These are phyloP conservation scores for Thunnus albacares DNA, from an alignment of 2,797 vertebrate genomes.

Conservation along the genomic window DNA sequence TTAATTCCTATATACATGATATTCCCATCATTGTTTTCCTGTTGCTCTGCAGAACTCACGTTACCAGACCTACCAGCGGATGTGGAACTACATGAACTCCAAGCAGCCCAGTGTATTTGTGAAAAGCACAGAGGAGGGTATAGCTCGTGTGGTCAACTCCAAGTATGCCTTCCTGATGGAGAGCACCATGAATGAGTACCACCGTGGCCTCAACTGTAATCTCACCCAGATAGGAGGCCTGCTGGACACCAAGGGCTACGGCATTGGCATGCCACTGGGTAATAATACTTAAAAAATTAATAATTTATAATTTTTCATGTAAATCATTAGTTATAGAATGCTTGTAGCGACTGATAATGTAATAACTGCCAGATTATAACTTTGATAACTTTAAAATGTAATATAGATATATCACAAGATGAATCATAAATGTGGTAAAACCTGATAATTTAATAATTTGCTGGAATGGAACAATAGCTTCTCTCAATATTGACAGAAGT, in stretches of 20 bases:
- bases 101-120: constrained; percentile 98
- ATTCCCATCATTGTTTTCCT: not conserved
- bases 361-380: not conserved
- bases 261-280: constrained; percentile 99
- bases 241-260: constrained; percentile 99
- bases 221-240: constrained; percentile 98
- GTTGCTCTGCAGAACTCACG: constrained; percentile 90
- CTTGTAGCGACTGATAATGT: constrained; percentile 6
- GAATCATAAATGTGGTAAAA: not conserved
- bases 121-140: constrained; percentile 98
- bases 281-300: constrained; percentile 85
- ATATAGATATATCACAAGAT: no score
- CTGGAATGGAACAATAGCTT: not conserved
- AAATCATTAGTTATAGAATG: not conserved
- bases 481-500: not conserved
- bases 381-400: not conserved
- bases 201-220: constrained; percentile 97
- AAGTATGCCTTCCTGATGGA: constrained; percentile 99
- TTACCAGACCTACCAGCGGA: constrained; percentile 98
- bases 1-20: constrained; percentile 9
- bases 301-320: not conserved
- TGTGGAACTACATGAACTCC: constrained; percentile 99
- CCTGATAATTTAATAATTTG: not conserved
- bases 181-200: constrained; percentile 99
- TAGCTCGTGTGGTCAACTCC: constrained; percentile 95